Conservation (phyloP, 2,113 vertebrate genomes). For the Pituophis catenifer region DNA sequence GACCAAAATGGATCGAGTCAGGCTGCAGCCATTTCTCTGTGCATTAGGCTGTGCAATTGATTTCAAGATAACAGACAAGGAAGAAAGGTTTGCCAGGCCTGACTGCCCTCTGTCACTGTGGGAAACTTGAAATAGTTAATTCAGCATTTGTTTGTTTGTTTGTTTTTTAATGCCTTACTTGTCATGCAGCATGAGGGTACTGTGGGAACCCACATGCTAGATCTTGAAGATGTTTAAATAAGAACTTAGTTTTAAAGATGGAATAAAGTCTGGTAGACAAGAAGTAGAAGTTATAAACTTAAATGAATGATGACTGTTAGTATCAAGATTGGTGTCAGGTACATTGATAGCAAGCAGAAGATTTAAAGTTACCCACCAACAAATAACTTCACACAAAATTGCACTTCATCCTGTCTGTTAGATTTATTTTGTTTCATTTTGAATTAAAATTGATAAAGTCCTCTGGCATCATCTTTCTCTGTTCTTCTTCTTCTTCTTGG, state of each 20-base stretch:
- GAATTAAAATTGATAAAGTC: not conserved
- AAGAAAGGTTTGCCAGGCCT: constrained; percentile 57
- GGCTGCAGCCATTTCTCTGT: constrained; percentile 48
- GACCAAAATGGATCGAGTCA: constrained; percentile 48
- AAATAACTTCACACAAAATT: not conserved
- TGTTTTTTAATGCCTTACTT: constrained; percentile 50
- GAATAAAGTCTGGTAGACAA: not conserved
- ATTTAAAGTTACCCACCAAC: not conserved
- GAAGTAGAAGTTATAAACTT: not conserved
- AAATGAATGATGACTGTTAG: not conserved
- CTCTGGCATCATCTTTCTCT: not conserved
- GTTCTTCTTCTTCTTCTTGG: not conserved
- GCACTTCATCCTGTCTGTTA: not conserved
- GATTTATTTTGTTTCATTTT: not conserved
- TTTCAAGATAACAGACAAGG: constrained; percentile 57
- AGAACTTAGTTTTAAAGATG: constrained; percentile 25
- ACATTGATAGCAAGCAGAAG: not conserved
- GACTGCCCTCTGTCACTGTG: constrained; percentile 55
- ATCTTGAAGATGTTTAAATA: not conserved
- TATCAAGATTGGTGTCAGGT: not conserved
- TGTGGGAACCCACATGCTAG: constrained; percentile 18
- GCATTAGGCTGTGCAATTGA: constrained; percentile 56
- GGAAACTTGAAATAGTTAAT: constrained; percentile 52
- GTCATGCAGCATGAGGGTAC: constrained; percentile 29
- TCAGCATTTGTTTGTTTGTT: constrained; percentile 45